A percentile compares a stretch with the other conserved stretches of the same genome.
These are phyloP conservation scores for Phyllotis vaccarum DNA, from an alignment of 2,797 vertebrate genomes.

Conservation along the genomic window DNA sequence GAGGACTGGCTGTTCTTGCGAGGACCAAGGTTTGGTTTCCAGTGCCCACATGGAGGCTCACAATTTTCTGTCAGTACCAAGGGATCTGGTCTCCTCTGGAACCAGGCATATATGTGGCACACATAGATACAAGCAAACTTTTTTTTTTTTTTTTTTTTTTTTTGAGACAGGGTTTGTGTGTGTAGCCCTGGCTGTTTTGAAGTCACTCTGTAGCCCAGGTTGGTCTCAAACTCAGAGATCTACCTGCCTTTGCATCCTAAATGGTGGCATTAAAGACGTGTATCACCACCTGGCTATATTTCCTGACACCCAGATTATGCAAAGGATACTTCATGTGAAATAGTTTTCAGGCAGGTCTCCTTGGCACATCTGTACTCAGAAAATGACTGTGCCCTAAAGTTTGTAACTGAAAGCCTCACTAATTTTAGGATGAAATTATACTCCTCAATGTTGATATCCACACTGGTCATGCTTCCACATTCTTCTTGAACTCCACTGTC, in stretches of 20 bases:
- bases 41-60: neutral
- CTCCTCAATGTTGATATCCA: neutral
- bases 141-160: too few species aligned
- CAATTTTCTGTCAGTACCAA: neutral
- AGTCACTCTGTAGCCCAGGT: neutral
- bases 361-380: neutral
- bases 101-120: neutral
- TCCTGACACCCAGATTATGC: neutral
- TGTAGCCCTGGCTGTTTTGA: too few species aligned
- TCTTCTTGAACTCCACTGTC: neutral
- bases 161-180: too few species aligned
- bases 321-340: conserved; percentile 27
- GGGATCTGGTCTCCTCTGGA: neutral
- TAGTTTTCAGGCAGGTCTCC: neutral
- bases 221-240: neutral
- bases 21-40: neutral
- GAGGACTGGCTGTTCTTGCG: neutral
- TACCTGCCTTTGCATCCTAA: too few species aligned
- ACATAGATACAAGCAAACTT: neutral
- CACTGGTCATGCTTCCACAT: neutral
- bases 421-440: conserved; percentile 7
- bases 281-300: neutral
- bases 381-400: conserved; percentile 10
- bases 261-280: neutral
- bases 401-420: neutral